Evolutionary conservation across 2,797 vertebrate species (phyloP).

Genomic region (Coendou prehensilis): DNA sequence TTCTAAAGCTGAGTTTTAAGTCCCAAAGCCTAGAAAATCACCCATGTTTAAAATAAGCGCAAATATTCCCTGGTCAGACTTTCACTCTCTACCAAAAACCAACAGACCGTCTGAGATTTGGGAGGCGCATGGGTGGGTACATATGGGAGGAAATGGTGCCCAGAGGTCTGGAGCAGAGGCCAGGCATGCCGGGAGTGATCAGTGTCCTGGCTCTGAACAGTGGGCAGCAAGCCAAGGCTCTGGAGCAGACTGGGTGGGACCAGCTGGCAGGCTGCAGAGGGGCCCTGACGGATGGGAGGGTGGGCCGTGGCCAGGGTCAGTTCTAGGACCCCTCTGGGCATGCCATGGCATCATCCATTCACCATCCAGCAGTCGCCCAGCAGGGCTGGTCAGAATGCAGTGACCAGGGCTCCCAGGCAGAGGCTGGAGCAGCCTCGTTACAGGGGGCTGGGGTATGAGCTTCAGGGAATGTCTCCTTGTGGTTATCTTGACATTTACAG

Average conservation of each 20-base stretch:
- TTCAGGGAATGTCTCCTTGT: background rate
- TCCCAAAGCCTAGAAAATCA: background rate
- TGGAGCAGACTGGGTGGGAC: background rate
- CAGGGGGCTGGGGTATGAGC: no score
- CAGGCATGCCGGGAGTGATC: background rate
- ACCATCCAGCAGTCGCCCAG: accelerated
- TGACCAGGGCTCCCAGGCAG: background rate
- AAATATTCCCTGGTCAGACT: background rate
- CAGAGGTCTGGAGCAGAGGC: background rate
- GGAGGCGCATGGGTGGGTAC: background rate
- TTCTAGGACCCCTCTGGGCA: background rate
- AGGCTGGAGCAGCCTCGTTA: background rate
- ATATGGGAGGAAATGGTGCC: background rate
- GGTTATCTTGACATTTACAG: background rate
- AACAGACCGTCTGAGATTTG: background rate
- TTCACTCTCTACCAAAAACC: background rate
- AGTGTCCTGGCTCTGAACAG: background rate
- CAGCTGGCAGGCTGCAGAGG: background rate
- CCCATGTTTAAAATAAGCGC: constrained; percentile 2
- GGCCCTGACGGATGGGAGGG: background rate
- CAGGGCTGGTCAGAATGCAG: background rate
- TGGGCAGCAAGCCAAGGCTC: background rate
- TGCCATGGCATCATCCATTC: background rate
- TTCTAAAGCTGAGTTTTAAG: background rate
- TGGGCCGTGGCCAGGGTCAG: background rate